phyloP scores from a whole-genome alignment of 2,797 vertebrate genomes.

The Erpetoichthys calabaricus region DNA sequence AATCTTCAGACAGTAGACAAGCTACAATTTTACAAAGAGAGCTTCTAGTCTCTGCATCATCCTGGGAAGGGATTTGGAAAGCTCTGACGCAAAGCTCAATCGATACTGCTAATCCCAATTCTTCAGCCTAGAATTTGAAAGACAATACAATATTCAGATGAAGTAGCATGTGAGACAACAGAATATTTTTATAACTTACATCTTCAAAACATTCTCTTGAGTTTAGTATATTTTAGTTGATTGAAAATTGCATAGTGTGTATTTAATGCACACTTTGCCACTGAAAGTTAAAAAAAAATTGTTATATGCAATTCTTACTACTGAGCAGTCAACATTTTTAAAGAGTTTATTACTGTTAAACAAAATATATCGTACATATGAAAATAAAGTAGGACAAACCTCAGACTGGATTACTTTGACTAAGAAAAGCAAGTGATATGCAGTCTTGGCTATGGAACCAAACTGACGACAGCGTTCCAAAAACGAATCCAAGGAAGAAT shows the following conservation, averaged over 20 bases:
- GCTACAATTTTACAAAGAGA: slow-evolving; percentile 86
- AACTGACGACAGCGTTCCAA: slow-evolving; percentile 93
- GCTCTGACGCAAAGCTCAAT: slow-evolving; percentile 88
- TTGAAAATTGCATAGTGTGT: no score
- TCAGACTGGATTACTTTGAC: slow-evolving; percentile 89
- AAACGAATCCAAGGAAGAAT: slow-evolving; percentile 76
- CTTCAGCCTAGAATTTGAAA: slow-evolving; percentile 54
- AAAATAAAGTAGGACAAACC: slow-evolving; percentile 45
- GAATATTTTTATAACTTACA: no score
- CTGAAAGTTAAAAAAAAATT: no score
- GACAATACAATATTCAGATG: no score
- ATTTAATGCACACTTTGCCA: no score
- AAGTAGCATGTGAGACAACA: no score
- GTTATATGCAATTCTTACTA: no score
- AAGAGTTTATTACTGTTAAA: no score
- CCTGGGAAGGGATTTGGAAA: slow-evolving; percentile 78
- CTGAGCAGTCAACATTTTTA: no score
- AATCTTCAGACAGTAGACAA: slow-evolving; percentile 79
- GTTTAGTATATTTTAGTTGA: neutral
- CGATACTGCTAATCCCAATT: slow-evolving; percentile 72
- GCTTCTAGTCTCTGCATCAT: slow-evolving; percentile 73
- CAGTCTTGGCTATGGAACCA: slow-evolving; percentile 87
- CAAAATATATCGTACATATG: no score
- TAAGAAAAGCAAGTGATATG: slow-evolving; percentile 84
- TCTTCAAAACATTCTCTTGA: no score